Percentiles rank a stretch among this genome's conserved stretches.
These are phyloP conservation scores for Ectemnius cavifrons DNA, from an alignment of 2,888 invertebrate genomes.

Conservation along the genomic window DNA sequence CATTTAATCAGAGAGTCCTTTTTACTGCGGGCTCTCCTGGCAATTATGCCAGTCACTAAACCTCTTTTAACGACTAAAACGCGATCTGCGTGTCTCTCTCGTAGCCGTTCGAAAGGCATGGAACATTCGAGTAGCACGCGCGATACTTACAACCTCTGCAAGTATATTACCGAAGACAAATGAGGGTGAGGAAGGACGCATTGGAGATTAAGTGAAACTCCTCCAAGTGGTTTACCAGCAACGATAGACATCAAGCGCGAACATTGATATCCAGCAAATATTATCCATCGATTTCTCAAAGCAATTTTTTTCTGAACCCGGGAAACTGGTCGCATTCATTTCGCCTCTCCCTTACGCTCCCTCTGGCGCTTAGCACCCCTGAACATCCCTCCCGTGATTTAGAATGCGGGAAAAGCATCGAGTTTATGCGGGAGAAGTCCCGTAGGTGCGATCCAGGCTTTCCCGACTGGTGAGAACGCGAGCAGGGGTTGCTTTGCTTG, in stretches of 20 bases:
- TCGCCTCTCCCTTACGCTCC: background rate
- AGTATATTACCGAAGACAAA: background rate
- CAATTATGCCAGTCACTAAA: background rate
- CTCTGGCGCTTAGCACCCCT: background rate
- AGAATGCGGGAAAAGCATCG: slow-evolving; percentile 25
- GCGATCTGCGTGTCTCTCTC: background rate
- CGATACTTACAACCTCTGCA: background rate
- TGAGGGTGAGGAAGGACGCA: background rate
- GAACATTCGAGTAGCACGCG: background rate
- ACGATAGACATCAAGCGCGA: background rate
- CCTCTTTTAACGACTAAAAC: background rate
- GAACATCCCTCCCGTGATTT: slow-evolving; percentile 39
- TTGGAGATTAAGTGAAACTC: slow-evolving; percentile 5
- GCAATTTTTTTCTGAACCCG: background rate
- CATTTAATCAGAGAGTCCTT: slow-evolving; percentile 27
- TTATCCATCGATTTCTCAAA: background rate
- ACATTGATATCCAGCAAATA: background rate
- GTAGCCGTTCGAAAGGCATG: background rate
- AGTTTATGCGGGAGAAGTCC: slow-evolving; percentile 44
- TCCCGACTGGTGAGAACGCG: background rate
- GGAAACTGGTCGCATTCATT: slow-evolving; percentile 5
- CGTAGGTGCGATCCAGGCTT: slow-evolving; percentile 41
- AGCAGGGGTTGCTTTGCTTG: background rate
- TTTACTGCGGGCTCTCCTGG: background rate
- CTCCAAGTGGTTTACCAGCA: background rate